Base-by-base conservation (phyloP, 2,113 vertebrate genomes). In the Tympanuchus pallidicinctus region DNA sequence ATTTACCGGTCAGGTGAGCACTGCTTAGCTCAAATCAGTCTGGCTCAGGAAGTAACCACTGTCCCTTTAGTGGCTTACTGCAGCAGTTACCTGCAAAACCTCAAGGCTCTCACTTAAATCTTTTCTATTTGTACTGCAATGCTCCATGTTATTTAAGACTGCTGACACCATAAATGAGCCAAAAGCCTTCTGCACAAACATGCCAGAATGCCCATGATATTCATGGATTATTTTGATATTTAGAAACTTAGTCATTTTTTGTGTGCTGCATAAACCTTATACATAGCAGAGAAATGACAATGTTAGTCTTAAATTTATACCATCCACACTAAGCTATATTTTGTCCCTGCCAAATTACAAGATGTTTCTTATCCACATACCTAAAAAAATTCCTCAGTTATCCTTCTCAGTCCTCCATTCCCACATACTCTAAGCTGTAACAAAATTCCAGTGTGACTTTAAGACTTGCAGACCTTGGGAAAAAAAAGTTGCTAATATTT, bases 151-250 rank as follows among this genome's bases (percentile, higher is more conserved):
- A 52, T 54, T 73, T 63, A 15, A 54, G 25, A 60, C 24, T 50
- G 24, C 19, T 69, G 56, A 32, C 13, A 64, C 8, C 20, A 69
- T 14, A 73, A 59, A 57, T 2, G 17, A 17, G 25, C 43, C 77
- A 76, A 88, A 54, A 79, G 8, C 32, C 5, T 78, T 48, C 70
- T 57, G 13, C 0, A 0, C 4, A 43, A n/a, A 65, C 13, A 13
- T 64, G 14, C 18, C 32, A 21, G 34, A 65, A 75, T 34, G 21
- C 24, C 16, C 36, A 69, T 76, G 45, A 36, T 64, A 93, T 90
- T 81, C 28, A 75, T 52, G 47, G 16, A 52, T 82, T 85, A 69
- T 57, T 72, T 82, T 2, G 1, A 7, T 66, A 34, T 21, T 65
- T 80, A 72, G n/a, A 10, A 36, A 57, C 77, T 52, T 20, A 4